Conservation (phyloP, 2,888 invertebrate genomes). For the Apotomis turbidana region DNA sequence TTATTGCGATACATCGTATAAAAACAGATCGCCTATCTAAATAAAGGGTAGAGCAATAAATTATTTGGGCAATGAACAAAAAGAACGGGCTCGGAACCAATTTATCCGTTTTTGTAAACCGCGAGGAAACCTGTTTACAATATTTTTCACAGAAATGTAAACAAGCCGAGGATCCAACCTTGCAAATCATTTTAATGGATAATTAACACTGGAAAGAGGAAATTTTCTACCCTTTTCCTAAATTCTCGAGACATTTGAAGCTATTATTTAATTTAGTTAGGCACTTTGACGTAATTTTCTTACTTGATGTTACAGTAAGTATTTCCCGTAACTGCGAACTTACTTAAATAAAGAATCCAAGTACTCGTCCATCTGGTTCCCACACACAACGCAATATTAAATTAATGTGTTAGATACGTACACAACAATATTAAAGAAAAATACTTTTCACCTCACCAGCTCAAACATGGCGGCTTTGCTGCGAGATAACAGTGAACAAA, state of each 20-base stretch:
- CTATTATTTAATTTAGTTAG: conserved; percentile 34
- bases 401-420: no score
- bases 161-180: conserved; percentile 8
- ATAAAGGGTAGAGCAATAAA: conserved; percentile 50
- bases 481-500: no score
- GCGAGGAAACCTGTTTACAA: conserved; percentile 32
- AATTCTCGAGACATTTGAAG: conserved; percentile 31
- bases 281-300: conserved; percentile 35
- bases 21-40: conserved; percentile 47
- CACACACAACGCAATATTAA: no score
- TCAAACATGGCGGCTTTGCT: no score
- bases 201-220: conserved; percentile 23
- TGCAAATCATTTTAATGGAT: conserved; percentile 39
- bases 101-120: conserved; percentile 43
- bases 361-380: no score
- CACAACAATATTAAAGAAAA: no score
- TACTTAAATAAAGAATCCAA: background rate
- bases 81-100: conserved; percentile 49
- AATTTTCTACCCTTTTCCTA: conserved; percentile 20
- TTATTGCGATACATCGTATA: conserved; percentile 42
- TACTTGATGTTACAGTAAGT: background rate
- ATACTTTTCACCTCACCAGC: no score
- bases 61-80: conserved; percentile 54
- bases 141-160: conserved; percentile 31
- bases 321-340: background rate